Conservation (phyloP, 1,140 invertebrate species). For the Drosophila biarmipes region DNA sequence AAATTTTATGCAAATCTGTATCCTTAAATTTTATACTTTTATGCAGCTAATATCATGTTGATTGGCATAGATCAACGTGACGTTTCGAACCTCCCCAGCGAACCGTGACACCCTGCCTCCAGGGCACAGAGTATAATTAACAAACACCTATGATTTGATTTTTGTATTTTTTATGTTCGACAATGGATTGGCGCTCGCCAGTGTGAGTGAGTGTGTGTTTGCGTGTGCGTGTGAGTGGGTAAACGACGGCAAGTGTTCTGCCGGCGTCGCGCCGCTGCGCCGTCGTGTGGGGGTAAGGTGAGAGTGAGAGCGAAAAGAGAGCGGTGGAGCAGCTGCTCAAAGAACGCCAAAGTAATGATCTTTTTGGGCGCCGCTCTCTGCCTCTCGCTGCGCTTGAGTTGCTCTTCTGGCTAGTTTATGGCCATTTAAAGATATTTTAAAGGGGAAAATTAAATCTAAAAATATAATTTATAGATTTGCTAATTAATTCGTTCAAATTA, state of each 20-base stretch:
- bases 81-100: slow-evolving; percentile 4
- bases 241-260: slow-evolving; percentile 76
- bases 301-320: slow-evolving; percentile 3
- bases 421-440: not conserved
- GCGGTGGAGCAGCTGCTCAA: slow-evolving; percentile 33
- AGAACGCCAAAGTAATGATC: slow-evolving; percentile 74
- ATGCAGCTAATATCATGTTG: not conserved
- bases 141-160: slow-evolving; percentile 77
- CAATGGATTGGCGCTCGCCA: slow-evolving; percentile 43
- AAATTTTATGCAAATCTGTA: no score
- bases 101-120: slow-evolving; percentile 31
- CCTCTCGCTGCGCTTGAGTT: slow-evolving; percentile 2
- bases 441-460: not conserved
- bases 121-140: slow-evolving; percentile 51
- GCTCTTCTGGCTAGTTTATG: slow-evolving; percentile 2
- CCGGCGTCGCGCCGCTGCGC: slow-evolving; percentile 39
- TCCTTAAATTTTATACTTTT: no score
- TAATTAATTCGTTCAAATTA: no score
- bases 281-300: slow-evolving; percentile 71
- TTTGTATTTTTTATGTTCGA: slow-evolving; percentile 61
- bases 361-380: slow-evolving; percentile 34
- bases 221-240: slow-evolving; percentile 62
- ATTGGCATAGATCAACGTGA: not conserved
- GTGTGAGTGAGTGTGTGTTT: slow-evolving; percentile 10
- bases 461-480: not conserved